Base-by-base conservation (phyloP, 2,113 vertebrate species). In the Cinclus mexicanus region DNA sequence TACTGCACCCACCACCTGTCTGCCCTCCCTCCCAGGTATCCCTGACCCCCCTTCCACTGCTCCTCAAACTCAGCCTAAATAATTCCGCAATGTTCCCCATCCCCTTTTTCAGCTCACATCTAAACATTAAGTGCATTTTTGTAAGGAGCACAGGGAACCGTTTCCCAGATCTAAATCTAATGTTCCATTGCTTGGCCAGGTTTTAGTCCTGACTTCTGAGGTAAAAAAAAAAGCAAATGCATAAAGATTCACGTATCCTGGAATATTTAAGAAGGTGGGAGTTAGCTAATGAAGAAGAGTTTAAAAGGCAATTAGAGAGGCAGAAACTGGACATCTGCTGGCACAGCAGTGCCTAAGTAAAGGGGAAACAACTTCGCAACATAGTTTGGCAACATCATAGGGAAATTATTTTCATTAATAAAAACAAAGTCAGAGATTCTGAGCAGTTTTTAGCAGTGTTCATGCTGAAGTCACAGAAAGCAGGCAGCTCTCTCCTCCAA, bases 261-360 rank as follows among this genome's bases (percentile, higher is more conserved):
- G 35, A 90, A 44, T 70, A 88, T 77, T 80, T 91, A 86, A 86
- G 37, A 74, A 95, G 65, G 61, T 64, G 15, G 56, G 77, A 89
- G 81, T 75, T 63, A 37, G 55, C 50, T 83, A 80, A 44, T 55
- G 56, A 53, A 33, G 53, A 81, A 84, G 76, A 92, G 60, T 67
- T 92, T 83, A 94, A 88, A 93, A 94, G 80, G 71, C 19, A 3
- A 92, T 91, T 83, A 88, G 52, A 86, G 61, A 93, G 60, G 69
- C 79, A 89, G 68, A 78, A 95, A 83, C 64, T 80, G 68, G 71
- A 88, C 82, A 95, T 91, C 79, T 93, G 87, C 78, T 65, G 70
- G 84, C 90, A 94, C 78, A 91, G 89, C 57, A 56, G 81, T 50
- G n/a, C 6, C 44, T 83, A 67, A 74, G 60, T 49, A 87, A 91